These are phyloP conservation scores for Agriopis leucophaearia DNA, from an alignment of 2,888 invertebrate genomes.

Conservation along the genomic window DNA sequence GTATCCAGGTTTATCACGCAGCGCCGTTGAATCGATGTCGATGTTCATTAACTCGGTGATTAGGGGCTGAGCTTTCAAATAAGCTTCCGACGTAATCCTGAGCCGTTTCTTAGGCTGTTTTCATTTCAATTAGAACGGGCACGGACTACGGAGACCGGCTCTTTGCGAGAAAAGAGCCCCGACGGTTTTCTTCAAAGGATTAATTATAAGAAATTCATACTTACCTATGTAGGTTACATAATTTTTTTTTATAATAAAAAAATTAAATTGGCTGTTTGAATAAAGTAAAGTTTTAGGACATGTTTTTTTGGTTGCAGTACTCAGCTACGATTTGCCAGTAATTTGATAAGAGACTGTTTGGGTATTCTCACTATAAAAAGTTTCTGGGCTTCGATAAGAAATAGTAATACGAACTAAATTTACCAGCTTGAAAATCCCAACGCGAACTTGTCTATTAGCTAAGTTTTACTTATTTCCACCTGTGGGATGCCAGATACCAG, in stretches of 20 bases:
- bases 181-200: no score
- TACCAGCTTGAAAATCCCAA: background rate
- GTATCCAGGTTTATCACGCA: slow-evolving; percentile 62
- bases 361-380: no score
- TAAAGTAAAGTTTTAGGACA: no score
- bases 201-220: no score
- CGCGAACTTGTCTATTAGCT: slow-evolving; percentile 15
- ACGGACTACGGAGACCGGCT: slow-evolving; percentile 36
- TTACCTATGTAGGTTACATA: no score
- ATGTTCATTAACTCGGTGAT: slow-evolving; percentile 59
- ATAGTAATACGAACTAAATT: no score
- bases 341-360: no score
- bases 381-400: background rate
- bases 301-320: no score
- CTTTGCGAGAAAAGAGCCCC: background rate
- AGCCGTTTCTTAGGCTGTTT: slow-evolving; percentile 44
- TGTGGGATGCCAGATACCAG: slow-evolving; percentile 18
- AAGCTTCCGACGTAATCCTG: slow-evolving; percentile 50
- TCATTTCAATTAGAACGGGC: slow-evolving; percentile 51
- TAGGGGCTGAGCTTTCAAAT: slow-evolving; percentile 54
- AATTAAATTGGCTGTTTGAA: no score
- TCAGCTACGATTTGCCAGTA: no score
- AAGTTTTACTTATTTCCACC: slow-evolving; percentile 31
- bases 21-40: slow-evolving; percentile 53
- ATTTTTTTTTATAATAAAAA: no score